A percentile compares a stretch with the other conserved stretches of the same genome.
Evolutionary conservation across 2,888 invertebrate species (phyloP).

Genomic region (Melolontha melolontha): DNA sequence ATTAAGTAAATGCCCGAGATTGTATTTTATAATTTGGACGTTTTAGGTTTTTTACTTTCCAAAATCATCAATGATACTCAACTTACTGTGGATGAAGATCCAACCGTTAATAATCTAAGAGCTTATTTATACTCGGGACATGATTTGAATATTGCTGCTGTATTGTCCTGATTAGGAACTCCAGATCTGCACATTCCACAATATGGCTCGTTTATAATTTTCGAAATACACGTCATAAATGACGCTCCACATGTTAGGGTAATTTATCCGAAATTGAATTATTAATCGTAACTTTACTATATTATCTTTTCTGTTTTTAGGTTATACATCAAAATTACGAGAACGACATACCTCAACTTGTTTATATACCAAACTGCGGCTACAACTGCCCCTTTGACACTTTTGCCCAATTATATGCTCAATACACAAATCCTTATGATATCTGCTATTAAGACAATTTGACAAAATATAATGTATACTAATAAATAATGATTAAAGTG

Average conservation of each 20-base stretch:
- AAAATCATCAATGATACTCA: conserved; percentile 39
- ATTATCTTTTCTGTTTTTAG: conserved; percentile 3
- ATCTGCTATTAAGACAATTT: neutral
- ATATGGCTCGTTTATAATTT: conserved; percentile 54
- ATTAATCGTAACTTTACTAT: neutral
- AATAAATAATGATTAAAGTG: too few relatives aligned
- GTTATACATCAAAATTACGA: conserved; percentile 34
- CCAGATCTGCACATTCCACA: conserved; percentile 61
- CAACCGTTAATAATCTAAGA: conserved; percentile 43
- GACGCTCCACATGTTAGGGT: conserved; percentile 15
- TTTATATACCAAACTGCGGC: conserved; percentile 30
- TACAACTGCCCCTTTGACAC: conserved; percentile 23
- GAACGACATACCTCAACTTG: neutral
- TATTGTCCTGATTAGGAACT: conserved; percentile 65
- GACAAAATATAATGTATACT: too few relatives aligned
- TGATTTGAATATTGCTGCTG: conserved; percentile 68
- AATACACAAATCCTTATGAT: conserved; percentile 9
- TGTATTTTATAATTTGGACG: too few relatives aligned
- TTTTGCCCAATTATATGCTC: conserved; percentile 15
- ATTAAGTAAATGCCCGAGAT: too few relatives aligned
- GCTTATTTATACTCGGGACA: conserved; percentile 65
- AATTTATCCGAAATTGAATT: neutral
- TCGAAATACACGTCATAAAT: conserved; percentile 52
- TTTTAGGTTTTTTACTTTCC: conserved; percentile 37
- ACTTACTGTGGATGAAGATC: conserved; percentile 11